Conservation (phyloP, 2,888 invertebrate species). For the Alviniconcha strummeri region DNA sequence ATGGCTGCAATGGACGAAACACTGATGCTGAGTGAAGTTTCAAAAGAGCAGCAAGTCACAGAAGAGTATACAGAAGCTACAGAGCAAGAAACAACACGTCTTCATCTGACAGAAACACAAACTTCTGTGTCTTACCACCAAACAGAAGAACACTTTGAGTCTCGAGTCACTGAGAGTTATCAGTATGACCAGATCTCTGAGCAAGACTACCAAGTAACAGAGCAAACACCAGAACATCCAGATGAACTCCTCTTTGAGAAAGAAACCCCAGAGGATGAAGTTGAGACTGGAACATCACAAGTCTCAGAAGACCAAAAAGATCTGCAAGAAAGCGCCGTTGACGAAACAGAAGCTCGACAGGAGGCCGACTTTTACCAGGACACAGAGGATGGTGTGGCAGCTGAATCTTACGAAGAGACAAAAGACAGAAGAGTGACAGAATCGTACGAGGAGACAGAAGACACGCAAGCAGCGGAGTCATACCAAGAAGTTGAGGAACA, state of each 20-base stretch:
- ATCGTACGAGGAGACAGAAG: conserved; percentile 28
- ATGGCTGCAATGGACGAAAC: conserved; percentile 23
- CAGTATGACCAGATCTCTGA: conserved; percentile 14
- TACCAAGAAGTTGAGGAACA: conserved; percentile 36
- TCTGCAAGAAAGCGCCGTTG: too few relatives aligned
- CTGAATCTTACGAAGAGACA: neutral
- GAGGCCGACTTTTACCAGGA: too few relatives aligned
- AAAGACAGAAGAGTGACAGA: neutral
- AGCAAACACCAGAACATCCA: neutral
- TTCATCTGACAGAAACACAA: conserved; percentile 14
- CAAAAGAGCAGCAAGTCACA: neutral
- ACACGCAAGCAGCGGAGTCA: neutral
- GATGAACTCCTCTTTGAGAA: too few relatives aligned
- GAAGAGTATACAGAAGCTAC: conserved; percentile 12
- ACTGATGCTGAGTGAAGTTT: conserved; percentile 20
- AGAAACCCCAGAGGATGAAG: too few relatives aligned
- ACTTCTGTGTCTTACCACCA: conserved; percentile 9
- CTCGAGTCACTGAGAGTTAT: conserved; percentile 17
- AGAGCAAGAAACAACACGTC: neutral
- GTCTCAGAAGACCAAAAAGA: too few relatives aligned
- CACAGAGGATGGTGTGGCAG: neutral
- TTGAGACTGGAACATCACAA: too few relatives aligned
- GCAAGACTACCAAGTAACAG: neutral
- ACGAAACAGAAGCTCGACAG: too few relatives aligned
- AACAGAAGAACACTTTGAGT: conserved; percentile 2